Evolutionary conservation across 2,888 invertebrate species (phyloP).

Genomic region (Pachydiplax longipennis): DNA sequence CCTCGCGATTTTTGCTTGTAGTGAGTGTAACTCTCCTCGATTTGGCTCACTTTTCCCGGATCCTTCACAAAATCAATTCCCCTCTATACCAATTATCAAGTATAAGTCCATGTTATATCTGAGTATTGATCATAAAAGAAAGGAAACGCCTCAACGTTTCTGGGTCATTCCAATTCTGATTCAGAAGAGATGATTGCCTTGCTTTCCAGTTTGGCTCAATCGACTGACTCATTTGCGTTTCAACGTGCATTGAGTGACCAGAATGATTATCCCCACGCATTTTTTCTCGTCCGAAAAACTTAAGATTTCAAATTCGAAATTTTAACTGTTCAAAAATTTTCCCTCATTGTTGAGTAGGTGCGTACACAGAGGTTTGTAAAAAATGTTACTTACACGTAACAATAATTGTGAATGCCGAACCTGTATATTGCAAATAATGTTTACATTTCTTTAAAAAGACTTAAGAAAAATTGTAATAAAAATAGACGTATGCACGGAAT

Average conservation of each 20-base stretch:
- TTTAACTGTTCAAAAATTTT: background rate
- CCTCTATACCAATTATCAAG: background rate
- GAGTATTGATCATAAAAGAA: background rate
- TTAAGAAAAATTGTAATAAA: conserved; percentile 12
- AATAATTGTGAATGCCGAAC: conserved; percentile 23
- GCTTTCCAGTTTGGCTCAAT: background rate
- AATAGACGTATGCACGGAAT: conserved; percentile 20
- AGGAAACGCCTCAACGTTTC: background rate
- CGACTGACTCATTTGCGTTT: background rate
- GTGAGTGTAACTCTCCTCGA: background rate
- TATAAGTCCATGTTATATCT: background rate
- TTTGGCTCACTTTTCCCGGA: conserved; percentile 25
- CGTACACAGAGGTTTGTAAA: background rate
- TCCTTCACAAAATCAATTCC: background rate
- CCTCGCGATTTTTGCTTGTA: conserved; percentile 18
- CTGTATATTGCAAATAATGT: conserved; percentile 22
- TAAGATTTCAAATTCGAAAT: background rate
- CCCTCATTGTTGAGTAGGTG: conserved; percentile 15
- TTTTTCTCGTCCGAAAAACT: background rate
- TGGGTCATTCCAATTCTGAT: background rate
- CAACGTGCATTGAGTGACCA: background rate
- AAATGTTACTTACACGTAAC: conserved; percentile 9
- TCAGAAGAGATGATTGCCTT: background rate
- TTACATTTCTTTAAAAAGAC: conserved; percentile 6
- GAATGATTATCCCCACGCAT: background rate